Base-by-base conservation (phyloP, 1,140 invertebrate genomes). In the Alviniconcha marisindica region DNA sequence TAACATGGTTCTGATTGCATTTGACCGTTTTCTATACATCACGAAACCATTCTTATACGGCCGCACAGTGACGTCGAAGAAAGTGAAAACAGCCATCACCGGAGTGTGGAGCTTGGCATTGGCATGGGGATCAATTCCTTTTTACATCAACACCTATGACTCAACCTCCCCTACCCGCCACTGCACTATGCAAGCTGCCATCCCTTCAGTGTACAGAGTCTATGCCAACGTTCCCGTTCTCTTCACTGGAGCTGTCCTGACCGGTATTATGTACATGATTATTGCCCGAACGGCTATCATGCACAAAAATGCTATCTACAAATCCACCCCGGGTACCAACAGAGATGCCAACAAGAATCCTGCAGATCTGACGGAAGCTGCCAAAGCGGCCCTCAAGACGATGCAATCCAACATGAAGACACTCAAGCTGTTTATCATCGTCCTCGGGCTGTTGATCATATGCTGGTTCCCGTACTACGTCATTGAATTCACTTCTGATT, bases 391-490 rank as follows among this genome's bases (percentile, higher is more conserved):
- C 44, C 44, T 48, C 44, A 48, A 5, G 18, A 10, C 44, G 7
- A 48, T 60, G n/a, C 7, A 24, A 60, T 60, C 14, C n/a, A 24
- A 60, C 24, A 60, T 60, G 56, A 60, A 60, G n/a, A 60, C 15
- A 4, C 56, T 60, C 14, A 60, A 28, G n/a, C n/a, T 60, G n/a
- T 60, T 60, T n/a, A 5, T 15, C 4, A 28, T 60, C n/a, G 56
- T 28, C 4, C 24, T 60, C n/a, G 56, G 56, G 4, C 56, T 60
- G 15, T n/a, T 60, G n/a, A 5, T 15, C 10, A 15, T 60, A 4
- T 60, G 56, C 56, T 60, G 56, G 56, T 60, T 60, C 24, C 56
- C 56, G 4, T 60, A 60, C 56, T 60, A 60, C n/a, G 24, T 60
- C 15, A 60, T 60, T n/a, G 56, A 60, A n/a, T 28, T 60, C n/a